Evolutionary conservation across 2,797 vertebrate genomes (phyloP).

Genomic region (Tragelaphus oryx): DNA sequence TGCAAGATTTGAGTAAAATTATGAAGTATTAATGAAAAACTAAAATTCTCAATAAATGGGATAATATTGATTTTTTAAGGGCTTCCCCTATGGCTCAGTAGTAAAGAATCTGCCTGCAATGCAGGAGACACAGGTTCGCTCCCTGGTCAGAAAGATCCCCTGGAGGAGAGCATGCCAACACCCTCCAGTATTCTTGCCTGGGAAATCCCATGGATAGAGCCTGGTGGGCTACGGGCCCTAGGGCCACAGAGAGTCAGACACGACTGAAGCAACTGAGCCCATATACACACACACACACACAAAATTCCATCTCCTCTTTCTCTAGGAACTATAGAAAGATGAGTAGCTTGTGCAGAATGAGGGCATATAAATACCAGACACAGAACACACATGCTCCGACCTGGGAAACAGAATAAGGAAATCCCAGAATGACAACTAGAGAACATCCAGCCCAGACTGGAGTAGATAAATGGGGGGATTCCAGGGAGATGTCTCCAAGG

Average conservation of each 20-base stretch:
- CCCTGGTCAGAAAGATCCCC: neutral
- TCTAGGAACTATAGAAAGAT: neutral
- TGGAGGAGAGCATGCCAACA: neutral
- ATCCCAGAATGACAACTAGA: neutral
- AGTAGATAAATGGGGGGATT: neutral
- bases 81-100: neutral
- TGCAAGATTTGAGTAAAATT: neutral
- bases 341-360: neutral
- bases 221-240: accelerated
- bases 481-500: neutral
- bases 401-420: neutral
- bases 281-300: neutral
- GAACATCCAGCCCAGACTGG: neutral
- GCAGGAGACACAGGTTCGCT: neutral
- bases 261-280: neutral
- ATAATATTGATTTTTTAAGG: neutral
- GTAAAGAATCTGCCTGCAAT: neutral
- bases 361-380: accelerated
- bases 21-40: neutral
- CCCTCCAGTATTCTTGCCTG: neutral
- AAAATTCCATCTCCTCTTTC: neutral
- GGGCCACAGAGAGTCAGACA: neutral
- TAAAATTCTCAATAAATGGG: neutral
- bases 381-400: neutral
- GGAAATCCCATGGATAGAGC: neutral